Percentiles rank a stretch among this genome's conserved stretches.
Evolutionary conservation across 92 coral and sea anemone species (phyloP).

Genomic region (Paragorgia papillata): DNA sequence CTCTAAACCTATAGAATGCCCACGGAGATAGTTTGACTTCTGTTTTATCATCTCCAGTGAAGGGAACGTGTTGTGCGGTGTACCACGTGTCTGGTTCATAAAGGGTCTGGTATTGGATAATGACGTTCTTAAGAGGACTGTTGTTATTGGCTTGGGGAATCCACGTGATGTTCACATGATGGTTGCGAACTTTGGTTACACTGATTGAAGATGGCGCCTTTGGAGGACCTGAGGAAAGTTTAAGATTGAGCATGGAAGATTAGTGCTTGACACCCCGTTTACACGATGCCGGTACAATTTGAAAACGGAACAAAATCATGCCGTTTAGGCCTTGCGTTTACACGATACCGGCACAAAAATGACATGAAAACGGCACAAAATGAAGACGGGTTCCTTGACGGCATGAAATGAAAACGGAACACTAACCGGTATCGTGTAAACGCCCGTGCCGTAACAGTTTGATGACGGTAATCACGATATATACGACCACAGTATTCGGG

Average conservation of each 20-base stretch:
- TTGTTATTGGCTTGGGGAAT: constrained; percentile 59
- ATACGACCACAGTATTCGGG: too few relatives aligned
- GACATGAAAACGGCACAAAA: too few relatives aligned
- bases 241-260: not conserved
- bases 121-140: constrained; percentile 69
- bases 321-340: too few relatives aligned
- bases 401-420: too few relatives aligned
- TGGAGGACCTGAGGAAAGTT: constrained; percentile 75
- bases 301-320: too few relatives aligned
- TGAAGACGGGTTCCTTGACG: too few relatives aligned
- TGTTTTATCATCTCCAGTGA: constrained; percentile 49
- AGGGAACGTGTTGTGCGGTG: constrained; percentile 37
- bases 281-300: too few relatives aligned
- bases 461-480: too few relatives aligned
- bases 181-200: constrained; percentile 49
- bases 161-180: constrained; percentile 82
- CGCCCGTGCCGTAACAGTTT: too few relatives aligned
- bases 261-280: too few relatives aligned
- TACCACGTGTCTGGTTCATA: constrained; percentile 69
- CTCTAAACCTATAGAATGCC: constrained; percentile 82
- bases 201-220: constrained; percentile 66
- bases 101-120: constrained; percentile 63
- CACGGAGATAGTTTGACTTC: constrained; percentile 83
- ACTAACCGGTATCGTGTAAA: too few relatives aligned
- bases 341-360: too few relatives aligned